Percentiles rank a stretch among this genome's conserved stretches.
phyloP scores from a whole-genome alignment of 2,113 vertebrate species.

The Brienomyrus longianalis region DNA sequence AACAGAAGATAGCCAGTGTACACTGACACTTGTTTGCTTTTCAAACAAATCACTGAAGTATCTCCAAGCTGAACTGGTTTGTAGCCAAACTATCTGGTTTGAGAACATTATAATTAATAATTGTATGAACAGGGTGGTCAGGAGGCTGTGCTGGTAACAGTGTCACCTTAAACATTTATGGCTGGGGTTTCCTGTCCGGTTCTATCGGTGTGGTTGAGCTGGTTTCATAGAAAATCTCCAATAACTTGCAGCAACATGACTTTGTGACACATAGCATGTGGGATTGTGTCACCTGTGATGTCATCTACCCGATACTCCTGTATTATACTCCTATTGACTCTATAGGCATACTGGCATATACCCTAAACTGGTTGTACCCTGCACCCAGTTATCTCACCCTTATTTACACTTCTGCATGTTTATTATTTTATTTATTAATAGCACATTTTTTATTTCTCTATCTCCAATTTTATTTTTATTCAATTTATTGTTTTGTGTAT shows the following conservation, averaged over 20 bases:
- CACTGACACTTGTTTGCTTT: background rate
- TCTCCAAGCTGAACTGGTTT: background rate
- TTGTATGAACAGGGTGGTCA: background rate
- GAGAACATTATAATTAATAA: conserved; percentile 1
- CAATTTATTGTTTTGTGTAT: background rate
- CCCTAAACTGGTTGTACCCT: background rate
- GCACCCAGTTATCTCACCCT: background rate
- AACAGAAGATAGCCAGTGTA: background rate
- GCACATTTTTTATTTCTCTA: background rate
- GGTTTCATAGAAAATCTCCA: background rate
- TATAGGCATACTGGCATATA: background rate
- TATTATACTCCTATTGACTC: background rate
- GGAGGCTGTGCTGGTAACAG: background rate
- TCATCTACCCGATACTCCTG: background rate
- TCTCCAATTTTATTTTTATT: background rate
- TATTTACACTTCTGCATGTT: background rate
- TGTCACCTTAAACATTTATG: background rate
- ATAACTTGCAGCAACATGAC: background rate
- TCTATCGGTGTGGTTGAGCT: background rate
- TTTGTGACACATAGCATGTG: background rate
- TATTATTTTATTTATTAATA: background rate
- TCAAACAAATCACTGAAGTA: background rate
- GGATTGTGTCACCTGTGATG: background rate
- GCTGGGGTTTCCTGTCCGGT: background rate
- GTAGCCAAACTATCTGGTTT: background rate